Evolutionary conservation across 2,888 invertebrate species (phyloP).

Genomic region (Omphaloscelis lunosa): DNA sequence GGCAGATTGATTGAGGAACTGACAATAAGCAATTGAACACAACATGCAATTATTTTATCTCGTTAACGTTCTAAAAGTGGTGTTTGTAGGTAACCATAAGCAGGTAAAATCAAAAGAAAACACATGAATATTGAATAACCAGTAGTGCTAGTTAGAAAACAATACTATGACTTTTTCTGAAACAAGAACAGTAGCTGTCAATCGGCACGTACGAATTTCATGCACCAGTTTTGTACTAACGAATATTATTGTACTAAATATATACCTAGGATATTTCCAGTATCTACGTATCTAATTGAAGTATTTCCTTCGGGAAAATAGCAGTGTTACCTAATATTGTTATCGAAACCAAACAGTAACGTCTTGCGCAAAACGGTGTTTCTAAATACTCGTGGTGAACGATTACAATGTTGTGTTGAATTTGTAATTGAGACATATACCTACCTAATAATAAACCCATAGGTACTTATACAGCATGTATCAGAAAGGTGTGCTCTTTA

Average conservation of each 20-base stretch:
- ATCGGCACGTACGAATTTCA: slow-evolving; percentile 10
- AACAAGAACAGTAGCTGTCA: slow-evolving; percentile 5
- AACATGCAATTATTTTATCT: too few relatives aligned
- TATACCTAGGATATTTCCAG: slow-evolving; percentile 8
- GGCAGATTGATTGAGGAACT: too few relatives aligned
- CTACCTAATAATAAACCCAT: background rate
- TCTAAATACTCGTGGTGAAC: slow-evolving; percentile 23
- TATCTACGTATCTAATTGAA: slow-evolving; percentile 18
- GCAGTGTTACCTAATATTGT: slow-evolving; percentile 1
- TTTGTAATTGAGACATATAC: slow-evolving; percentile 25
- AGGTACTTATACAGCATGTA: background rate
- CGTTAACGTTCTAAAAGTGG: too few relatives aligned
- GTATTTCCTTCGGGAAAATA: slow-evolving; percentile 28
- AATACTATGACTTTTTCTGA: background rate
- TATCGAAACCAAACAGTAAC: slow-evolving; percentile 23
- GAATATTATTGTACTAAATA: background rate
- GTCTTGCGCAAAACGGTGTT: slow-evolving; percentile 4
- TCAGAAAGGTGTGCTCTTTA: too few relatives aligned
- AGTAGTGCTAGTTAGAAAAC: background rate
- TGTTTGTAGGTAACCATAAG: background rate
- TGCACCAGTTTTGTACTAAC: background rate
- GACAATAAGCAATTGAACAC: too few relatives aligned
- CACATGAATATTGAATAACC: too few relatives aligned
- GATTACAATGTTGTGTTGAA: slow-evolving; percentile 28
- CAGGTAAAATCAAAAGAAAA: too few relatives aligned